phyloP scores from a whole-genome alignment of 1,140 invertebrate genomes.

The Spodoptera frugiperda region DNA sequence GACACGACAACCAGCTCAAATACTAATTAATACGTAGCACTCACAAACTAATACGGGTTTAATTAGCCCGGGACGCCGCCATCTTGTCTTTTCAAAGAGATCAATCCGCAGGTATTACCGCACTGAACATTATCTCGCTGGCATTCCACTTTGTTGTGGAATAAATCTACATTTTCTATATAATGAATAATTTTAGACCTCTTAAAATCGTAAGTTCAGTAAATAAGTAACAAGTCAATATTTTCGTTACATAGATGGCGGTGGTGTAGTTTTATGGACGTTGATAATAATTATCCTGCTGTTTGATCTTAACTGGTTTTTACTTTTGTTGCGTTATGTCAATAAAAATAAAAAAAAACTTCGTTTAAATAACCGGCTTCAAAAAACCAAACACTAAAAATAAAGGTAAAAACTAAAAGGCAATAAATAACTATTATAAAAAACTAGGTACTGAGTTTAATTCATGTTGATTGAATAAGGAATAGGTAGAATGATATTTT shows the following conservation, averaged over 20 bases:
- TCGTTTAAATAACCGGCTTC: no score
- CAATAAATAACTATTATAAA: no score
- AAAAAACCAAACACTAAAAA: no score
- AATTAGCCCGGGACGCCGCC: slow-evolving; percentile 8
- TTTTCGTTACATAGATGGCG: neutral
- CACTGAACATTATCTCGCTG: neutral
- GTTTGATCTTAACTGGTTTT: no score
- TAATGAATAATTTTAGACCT: slow-evolving; percentile 4
- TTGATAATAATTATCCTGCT: no score
- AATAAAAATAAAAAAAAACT: no score
- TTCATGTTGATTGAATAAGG: no score
- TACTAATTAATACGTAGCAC: neutral
- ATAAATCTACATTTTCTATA: neutral
- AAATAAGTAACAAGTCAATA: slow-evolving; percentile 2
- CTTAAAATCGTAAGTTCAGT: neutral
- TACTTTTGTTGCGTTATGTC: no score
- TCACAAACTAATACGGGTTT: slow-evolving; percentile 17
- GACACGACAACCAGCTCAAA: neutral
- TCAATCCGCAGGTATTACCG: slow-evolving; percentile 3
- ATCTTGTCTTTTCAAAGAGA: slow-evolving; percentile 13
- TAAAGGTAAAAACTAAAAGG: no score
- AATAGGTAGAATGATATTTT: no score
- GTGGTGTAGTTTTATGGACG: neutral
- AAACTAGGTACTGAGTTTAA: no score
- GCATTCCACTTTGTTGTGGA: neutral